Base-by-base conservation (phyloP, 2,888 invertebrate species). In the Coenonympha glycerion region DNA sequence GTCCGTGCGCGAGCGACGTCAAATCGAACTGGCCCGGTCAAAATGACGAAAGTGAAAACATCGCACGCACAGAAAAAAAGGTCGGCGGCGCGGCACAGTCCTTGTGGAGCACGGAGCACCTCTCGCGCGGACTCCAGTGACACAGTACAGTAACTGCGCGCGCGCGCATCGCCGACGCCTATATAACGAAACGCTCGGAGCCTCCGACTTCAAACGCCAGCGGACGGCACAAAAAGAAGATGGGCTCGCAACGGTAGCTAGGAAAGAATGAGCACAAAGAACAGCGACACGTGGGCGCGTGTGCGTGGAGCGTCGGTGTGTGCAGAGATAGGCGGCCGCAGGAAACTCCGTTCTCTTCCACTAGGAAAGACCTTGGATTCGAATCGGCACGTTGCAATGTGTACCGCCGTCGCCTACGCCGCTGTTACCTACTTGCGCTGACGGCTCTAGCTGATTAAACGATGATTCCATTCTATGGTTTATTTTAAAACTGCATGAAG, bases 301-400 rank as follows among this genome's bases (percentile, higher is more conserved):
- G 81, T 80, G 83, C 76, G 84, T 81, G 79, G 82, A 67, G 62
- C 76, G 81, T 78, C 68, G 69, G 79, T 79, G 84, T 82, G 84
- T 75, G 74, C 78, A 79, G 83, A 84, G 85, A 86, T 82, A 85
- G 85, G 84, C 80, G 80, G 81, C 70, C 86, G 85, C 87, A 87
- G 87, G 87, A 88, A 87, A 87, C 87, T 79, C 87, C 87, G 85
- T 87, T 88, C 87, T 88, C 87, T 87, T 88, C 86, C 87, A 87
- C 85, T 80, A 87, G 87, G 87, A 88, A 88, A 87, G 87, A 85
- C 87, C 87, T 88, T 87, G 87, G 87, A 76, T 82, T 77, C 76
- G 80, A 85, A 84, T 83, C 82, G 82, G 82, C 83, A 83, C 83
- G 83, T 83, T 85, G 86, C 85, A 85, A 84, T 82, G 84, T 80